Base-by-base conservation (phyloP, 2,113 vertebrate genomes). In the Setophaga coronata region DNA sequence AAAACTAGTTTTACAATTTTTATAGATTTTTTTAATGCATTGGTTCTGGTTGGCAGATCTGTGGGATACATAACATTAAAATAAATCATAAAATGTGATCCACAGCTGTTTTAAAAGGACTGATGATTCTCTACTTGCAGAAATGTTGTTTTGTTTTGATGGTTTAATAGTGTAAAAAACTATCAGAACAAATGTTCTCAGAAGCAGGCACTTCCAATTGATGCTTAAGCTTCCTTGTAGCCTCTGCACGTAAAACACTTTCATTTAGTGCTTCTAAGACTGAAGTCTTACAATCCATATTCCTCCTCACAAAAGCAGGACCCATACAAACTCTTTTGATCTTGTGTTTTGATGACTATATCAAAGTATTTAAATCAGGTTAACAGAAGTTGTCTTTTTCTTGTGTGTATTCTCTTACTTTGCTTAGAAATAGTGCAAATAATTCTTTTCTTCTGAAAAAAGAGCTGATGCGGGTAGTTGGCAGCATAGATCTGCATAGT, bases 161-260 rank as follows among this genome's bases (percentile, higher is more conserved):
- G 26, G 18, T 56, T 71, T 71, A 54, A 47, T 79, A 38, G 14
- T 3, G 7, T 66, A 38, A 51, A 76, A 83, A 79, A 6, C 9
- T 42, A 7, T 56, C 33, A 70, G 62, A 66, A 77, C 12, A 58
- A 54, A 31, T 34, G 14, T 61, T 96, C 34, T 33, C 45, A 70
- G 58, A 82, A 65, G 25, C 42, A 66, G 62, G 17, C 34, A 7
- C 58, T 90, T 48, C 11, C 16, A 50, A 6, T 66, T 47, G 17
- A 10, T 82, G 29, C 14, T 82, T 85, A 43, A 64, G 48, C 14
- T 87, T 89, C 17, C 28, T 21, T 76, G 20, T 71, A 69, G 23
- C 33, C 16, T 81, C 24, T 58, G 1, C 1, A 0, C 25, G 9
- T 31, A 48, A 64, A 60, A 12, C 8, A 50, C 1, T 1, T 7